phyloP scores from a whole-genome alignment of 2,113 vertebrate genomes.

The Bos javanicus region DNA sequence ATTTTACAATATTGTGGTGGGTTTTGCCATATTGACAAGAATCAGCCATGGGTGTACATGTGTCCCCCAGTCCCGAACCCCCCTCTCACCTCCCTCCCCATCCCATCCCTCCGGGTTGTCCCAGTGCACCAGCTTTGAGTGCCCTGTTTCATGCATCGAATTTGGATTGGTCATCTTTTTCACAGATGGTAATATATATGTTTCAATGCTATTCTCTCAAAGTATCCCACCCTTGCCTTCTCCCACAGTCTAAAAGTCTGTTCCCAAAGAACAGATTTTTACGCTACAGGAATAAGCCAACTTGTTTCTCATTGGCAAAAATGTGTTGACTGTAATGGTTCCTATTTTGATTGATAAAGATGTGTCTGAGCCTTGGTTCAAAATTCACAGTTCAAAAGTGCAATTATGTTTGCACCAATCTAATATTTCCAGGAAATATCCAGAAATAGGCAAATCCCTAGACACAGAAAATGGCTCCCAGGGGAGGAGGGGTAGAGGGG shows the following conservation, averaged over 20 bases:
- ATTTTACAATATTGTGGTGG: neutral
- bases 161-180: neutral
- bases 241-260: neutral
- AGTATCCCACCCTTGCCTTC: neutral
- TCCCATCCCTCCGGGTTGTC: neutral
- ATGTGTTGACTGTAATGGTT: neutral
- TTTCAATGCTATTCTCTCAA: neutral
- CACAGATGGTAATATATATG: neutral
- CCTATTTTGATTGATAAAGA: neutral
- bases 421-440: neutral
- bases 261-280: neutral
- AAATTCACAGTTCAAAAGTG: neutral
- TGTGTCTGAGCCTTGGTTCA: neutral
- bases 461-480: neutral
- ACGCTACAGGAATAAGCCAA: neutral
- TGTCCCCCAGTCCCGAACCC: neutral
- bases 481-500: accelerated
- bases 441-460: neutral
- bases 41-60: neutral
- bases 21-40: neutral
- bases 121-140: neutral
- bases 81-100: neutral
- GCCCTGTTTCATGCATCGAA: neutral
- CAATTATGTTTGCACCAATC: neutral
- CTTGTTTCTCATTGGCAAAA: neutral